Evolutionary conservation across 2,113 vertebrate genomes (phyloP), one percentile per base, ranked within the genome.

Genomic region (Osmerus mordax): DNA sequence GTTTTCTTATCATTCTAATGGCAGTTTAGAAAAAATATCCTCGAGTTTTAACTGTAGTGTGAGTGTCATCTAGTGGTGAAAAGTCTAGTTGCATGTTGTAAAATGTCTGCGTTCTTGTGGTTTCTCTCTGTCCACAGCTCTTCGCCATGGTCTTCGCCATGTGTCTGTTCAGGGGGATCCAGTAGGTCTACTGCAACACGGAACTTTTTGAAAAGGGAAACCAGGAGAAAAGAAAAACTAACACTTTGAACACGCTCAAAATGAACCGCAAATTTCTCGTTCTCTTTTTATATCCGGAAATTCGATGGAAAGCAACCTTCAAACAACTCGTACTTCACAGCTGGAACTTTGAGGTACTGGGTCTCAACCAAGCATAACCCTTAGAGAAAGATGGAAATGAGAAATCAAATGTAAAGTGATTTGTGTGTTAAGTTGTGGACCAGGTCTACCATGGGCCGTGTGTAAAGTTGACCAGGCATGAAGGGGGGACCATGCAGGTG

Each of bases 81-180:
- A 7, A 47, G 41, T 8, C 9, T 47, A 8, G 2, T 12, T 11
- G 41, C 41, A 47, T 47, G 41, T 47, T 47, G 41, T 47, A 47
- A 47, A 47, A 47, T 71, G 9, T 52, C 23, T 18, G 67, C 16
- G 28, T 5, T 56, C 12, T 69, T 12, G 72, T 59, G 51, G 32
- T 78, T 8, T 60, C 13, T 60, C 21, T 58, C 19, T 58, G 59
- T 79, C 77, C 58, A 21, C 91, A 98, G 97, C 93, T 98, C 8
- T 95, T 95, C 1, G 94, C 95, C 83, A 98, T 98, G 96, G 91
- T 97, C 78, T 97, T 98, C 32, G 97, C 97, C 23, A 97, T 98
- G 95, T 98, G 96, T 89, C 94, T 98, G 87, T 98, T 98, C 86
- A 92, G 95, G 78, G 95, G 96, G 80, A 97, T 98, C 89, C 96